A percentile compares a stretch with the other conserved stretches of the same genome.
Evolutionary conservation across 2,797 vertebrate genomes (phyloP).

Genomic region (Spatula clypeata): DNA sequence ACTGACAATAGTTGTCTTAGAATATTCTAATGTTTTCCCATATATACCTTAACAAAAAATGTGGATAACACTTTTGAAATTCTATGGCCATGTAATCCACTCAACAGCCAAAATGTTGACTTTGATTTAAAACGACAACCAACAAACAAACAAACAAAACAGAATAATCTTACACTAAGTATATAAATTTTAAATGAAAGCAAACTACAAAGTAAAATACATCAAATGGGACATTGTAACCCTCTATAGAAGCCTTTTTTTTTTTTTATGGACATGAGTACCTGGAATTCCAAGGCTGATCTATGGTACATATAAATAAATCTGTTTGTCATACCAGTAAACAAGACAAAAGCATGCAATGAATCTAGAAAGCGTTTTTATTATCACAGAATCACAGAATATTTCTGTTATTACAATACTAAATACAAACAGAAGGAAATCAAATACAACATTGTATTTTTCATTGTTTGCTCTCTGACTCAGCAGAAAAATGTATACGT

Average conservation of each 20-base stretch:
- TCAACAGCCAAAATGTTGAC: slow-evolving; percentile 6
- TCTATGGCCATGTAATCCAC: background rate
- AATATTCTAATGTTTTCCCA: background rate
- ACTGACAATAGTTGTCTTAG: background rate
- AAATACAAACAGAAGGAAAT: background rate
- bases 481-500: background rate
- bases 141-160: background rate
- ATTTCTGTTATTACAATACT: background rate
- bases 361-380: background rate
- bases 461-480: slow-evolving; percentile 26
- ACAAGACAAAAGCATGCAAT: background rate
- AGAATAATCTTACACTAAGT: background rate
- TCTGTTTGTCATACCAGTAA: background rate
- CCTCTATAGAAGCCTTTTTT: background rate
- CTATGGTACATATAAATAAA: background rate
- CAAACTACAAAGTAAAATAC: slow-evolving; percentile 18
- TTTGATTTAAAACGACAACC: background rate
- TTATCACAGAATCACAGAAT: background rate
- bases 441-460: background rate
- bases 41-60: background rate
- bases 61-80: slow-evolving; percentile 19
- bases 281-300: background rate
- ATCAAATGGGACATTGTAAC: background rate
- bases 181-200: slow-evolving; percentile 13
- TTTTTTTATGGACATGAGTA: background rate